These are phyloP conservation scores for Chaetodon trifascialis DNA, from an alignment of 2,113 vertebrate species.

Conservation along the genomic window DNA sequence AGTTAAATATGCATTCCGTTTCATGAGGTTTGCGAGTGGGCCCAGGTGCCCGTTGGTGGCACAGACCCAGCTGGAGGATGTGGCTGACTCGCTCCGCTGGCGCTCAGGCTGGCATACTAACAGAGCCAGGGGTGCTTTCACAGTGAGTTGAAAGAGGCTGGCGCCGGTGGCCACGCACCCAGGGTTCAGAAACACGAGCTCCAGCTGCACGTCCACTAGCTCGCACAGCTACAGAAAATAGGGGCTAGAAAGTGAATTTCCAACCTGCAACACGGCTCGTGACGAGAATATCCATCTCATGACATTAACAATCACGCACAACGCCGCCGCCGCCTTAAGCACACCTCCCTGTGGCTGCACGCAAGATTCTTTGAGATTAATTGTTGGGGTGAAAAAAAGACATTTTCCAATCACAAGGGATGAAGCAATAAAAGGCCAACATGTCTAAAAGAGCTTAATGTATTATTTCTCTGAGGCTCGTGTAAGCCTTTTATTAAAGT, in stretches of 20 bases:
- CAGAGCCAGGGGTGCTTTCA: slow-evolving; percentile 80
- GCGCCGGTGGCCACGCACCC: slow-evolving; percentile 45
- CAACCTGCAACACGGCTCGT: neutral
- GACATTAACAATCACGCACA: slow-evolving; percentile 22
- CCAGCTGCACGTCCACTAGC: slow-evolving; percentile 74
- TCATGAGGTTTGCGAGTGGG: slow-evolving; percentile 63
- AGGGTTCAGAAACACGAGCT: slow-evolving; percentile 62
- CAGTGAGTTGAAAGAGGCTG: slow-evolving; percentile 72
- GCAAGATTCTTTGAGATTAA: slow-evolving; percentile 21
- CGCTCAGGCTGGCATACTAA: slow-evolving; percentile 80
- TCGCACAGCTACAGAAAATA: slow-evolving; percentile 41
- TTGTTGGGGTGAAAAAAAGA: slow-evolving; percentile 30
- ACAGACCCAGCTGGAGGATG: slow-evolving; percentile 81
- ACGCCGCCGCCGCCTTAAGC: slow-evolving; percentile 1
- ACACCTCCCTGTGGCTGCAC: slow-evolving; percentile 1
- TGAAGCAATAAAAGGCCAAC: slow-evolving; percentile 61
- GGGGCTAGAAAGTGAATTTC: slow-evolving; percentile 38
- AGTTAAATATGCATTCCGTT: slow-evolving; percentile 73
- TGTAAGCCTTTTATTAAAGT: slow-evolving; percentile 78
- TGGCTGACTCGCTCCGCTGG: slow-evolving; percentile 69
- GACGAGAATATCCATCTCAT: slow-evolving; percentile 46
- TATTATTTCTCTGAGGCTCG: slow-evolving; percentile 63
- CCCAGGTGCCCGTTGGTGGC: slow-evolving; percentile 81
- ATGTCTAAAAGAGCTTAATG: slow-evolving; percentile 68
- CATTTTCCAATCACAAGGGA: slow-evolving; percentile 58